phyloP scores from a whole-genome alignment of 2,797 vertebrate genomes.

The Rhincodon typus region DNA sequence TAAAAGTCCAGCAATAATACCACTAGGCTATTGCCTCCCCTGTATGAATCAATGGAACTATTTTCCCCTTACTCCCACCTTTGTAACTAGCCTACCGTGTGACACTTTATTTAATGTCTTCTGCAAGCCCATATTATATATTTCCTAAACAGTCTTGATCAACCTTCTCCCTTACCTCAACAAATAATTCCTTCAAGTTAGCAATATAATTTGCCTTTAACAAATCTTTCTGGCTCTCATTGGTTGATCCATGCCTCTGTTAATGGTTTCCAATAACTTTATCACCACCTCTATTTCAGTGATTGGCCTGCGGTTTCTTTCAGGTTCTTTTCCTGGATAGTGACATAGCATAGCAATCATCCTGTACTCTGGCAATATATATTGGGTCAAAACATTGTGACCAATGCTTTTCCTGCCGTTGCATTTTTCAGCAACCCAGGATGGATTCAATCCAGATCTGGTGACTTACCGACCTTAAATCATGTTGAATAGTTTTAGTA shows the following conservation, averaged over 20 bases:
- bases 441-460: background rate
- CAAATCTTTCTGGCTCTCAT: background rate
- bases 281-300: background rate
- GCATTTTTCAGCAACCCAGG: background rate
- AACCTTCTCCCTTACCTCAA: no score
- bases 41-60: no score
- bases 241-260: background rate
- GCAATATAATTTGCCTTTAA: background rate
- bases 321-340: background rate
- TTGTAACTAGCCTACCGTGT: no score
- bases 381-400: background rate
- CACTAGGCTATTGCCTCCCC: no score
- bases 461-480: background rate
- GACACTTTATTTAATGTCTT: no score
- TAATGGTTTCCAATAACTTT: background rate
- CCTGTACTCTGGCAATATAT: background rate
- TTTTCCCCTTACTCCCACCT: no score
- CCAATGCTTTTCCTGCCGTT: background rate
- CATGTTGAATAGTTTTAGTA: background rate
- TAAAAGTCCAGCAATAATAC: no score
- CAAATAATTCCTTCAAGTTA: no score
- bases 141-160: no score
- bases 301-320: background rate
- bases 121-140: no score
- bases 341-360: background rate